A percentile compares a stretch with the other conserved stretches of the same genome.
These are phyloP conservation scores for Diaprepes abbreviatus DNA, from an alignment of 2,888 invertebrate species.

Conservation along the genomic window DNA sequence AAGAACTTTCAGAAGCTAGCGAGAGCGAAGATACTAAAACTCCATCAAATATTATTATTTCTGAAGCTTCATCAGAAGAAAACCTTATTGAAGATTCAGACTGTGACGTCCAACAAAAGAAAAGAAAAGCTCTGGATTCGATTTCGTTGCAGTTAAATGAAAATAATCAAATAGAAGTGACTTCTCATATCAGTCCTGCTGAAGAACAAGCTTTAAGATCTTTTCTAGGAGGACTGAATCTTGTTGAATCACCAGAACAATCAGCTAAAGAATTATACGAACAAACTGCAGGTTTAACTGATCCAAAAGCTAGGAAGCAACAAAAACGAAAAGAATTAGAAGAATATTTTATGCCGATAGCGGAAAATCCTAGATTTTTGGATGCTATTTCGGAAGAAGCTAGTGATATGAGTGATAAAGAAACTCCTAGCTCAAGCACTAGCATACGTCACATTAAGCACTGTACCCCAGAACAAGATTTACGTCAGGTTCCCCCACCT, in stretches of 20 bases:
- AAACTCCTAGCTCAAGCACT: conserved; percentile 57
- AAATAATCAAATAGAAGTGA: conserved; percentile 36
- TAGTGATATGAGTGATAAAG: conserved; percentile 72
- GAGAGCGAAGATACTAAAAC: conserved; percentile 60
- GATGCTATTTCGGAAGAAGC: conserved; percentile 86
- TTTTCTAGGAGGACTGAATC: conserved; percentile 72
- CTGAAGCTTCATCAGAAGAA: conserved; percentile 74
- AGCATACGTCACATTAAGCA: conserved; percentile 53
- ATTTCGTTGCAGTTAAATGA: conserved; percentile 68
- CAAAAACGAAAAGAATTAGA: conserved; percentile 72
- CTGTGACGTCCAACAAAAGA: conserved; percentile 61
- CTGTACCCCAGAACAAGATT: conserved; percentile 58
- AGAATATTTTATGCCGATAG: conserved; percentile 72
- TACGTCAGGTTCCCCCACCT: conserved; percentile 31
- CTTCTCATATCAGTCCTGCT: conserved; percentile 68
- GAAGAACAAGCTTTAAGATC: conserved; percentile 72
- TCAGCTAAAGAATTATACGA: conserved; percentile 54
- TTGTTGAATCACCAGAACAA: conserved; percentile 70
- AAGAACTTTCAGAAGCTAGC: conserved; percentile 63
- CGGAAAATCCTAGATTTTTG: conserved; percentile 76
- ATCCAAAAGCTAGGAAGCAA: conserved; percentile 66
- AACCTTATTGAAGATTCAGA: conserved; percentile 66
- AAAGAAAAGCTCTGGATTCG: conserved; percentile 60
- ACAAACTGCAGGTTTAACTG: conserved; percentile 53
- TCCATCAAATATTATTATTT: conserved; percentile 69